Base-by-base conservation (phyloP, 1,140 invertebrate species). In the Drosophila subobscura region DNA sequence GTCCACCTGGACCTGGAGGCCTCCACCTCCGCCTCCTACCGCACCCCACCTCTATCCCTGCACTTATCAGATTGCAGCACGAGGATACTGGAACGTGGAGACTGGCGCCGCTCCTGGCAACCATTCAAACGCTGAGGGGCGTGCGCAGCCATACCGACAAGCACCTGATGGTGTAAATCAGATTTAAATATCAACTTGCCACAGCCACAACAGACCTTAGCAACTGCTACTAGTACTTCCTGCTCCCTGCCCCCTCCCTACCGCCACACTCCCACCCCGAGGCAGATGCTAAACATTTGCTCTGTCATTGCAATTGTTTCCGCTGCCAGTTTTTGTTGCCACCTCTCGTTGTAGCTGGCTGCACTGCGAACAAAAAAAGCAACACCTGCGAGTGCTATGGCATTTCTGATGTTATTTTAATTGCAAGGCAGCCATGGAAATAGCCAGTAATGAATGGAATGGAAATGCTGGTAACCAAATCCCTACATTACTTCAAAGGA, bases 231-330 rank as follows among this genome's bases (percentile, higher is more conserved):
- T 70, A 46, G 45, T 44, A 49, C 49, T 68, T 68, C 44, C 59
- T 53, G 7, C 25, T 5, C 8, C 27, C 5, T n/a, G 1, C 45
- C 14, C 7, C 25, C 29, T 29, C 3, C 6, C 46, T 55, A 40
- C 49, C 41, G 14, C 29, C 40, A 22, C 25, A 8, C 14, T 41
- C 25, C 5, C 40, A 56, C 75, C 61, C 50, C 37, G 37, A 58
- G 79, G 70, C 79, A 84, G 79, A 63, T 84, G 79, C 79, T 84
- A 79, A 84, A 79, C 79, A 84, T 84, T 84, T 84, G 79, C 79
- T 67, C 76, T 79, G 79, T 67, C 79, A 72, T 78, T 84, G 79
- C 79, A 84, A 84, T 84, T 84, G 79, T 84, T 84, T 84, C 79
- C 79, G 75, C 57, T 74, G 71, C 58, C 60, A 63, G 67, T 64